Conservation (phyloP, 1,140 invertebrate species). For the Patella vulgata region DNA sequence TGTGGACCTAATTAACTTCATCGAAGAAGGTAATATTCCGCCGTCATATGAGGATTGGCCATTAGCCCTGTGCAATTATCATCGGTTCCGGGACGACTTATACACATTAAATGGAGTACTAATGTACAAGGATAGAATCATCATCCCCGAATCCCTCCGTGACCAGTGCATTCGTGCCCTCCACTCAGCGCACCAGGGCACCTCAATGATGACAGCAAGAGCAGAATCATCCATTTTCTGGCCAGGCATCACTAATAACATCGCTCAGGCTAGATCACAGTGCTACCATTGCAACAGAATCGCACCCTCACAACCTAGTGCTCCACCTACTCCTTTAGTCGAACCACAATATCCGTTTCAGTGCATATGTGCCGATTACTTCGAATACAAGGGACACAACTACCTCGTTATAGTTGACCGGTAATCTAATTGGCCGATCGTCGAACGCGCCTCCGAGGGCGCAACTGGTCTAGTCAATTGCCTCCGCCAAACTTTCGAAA, state of each 20-base stretch:
- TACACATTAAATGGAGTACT: constrained; percentile 26
- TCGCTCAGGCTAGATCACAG: constrained; percentile 7
- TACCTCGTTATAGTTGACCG: constrained; percentile 32
- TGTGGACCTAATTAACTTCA: constrained; percentile 9
- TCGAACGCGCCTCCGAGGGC: constrained; percentile 23
- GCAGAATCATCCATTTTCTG: no score
- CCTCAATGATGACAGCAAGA: constrained; percentile 30
- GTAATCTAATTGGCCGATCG: constrained; percentile 43
- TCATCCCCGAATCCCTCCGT: constrained; percentile 19
- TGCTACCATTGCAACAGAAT: constrained; percentile 32
- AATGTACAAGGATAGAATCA: constrained; percentile 23
- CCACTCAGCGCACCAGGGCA: constrained; percentile 39
- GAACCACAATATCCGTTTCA: constrained; percentile 31
- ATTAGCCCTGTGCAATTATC: constrained; percentile 7
- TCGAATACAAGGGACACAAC: constrained; percentile 20
- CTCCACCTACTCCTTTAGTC: constrained; percentile 21
- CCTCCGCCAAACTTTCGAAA: constrained; percentile 31
- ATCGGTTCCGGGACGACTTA: constrained; percentile 18
- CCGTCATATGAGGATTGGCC: constrained; percentile 20
- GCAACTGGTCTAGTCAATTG: constrained; percentile 21
- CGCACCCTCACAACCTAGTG: constrained; percentile 20
- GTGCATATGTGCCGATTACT: constrained; percentile 32
- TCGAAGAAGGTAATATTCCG: constrained; percentile 24
- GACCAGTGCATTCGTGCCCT: constrained; percentile 10
- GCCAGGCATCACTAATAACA: no score